These are phyloP conservation scores for Drosophila sordidapex DNA, from an alignment of 2,888 invertebrate genomes.

Conservation along the genomic window DNA sequence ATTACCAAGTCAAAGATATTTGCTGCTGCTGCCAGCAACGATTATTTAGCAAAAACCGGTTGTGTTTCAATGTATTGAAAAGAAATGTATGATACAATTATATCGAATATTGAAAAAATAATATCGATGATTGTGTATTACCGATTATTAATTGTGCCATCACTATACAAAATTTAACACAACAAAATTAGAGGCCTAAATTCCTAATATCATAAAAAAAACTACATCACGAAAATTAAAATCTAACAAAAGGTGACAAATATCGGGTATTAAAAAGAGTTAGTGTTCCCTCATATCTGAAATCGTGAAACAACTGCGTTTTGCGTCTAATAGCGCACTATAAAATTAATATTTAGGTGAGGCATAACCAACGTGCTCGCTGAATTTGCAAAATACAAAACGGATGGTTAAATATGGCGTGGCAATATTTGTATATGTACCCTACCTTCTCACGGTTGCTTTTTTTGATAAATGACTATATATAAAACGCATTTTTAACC, in stretches of 20 bases:
- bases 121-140: neutral
- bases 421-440: constrained; percentile 19
- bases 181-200: constrained; percentile 34
- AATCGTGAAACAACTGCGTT: constrained; percentile 26
- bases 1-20: too few relatives aligned
- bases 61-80: neutral
- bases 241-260: constrained; percentile 46
- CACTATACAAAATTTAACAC: constrained; percentile 23
- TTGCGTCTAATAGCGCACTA: constrained; percentile 21
- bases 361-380: constrained; percentile 60
- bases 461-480: neutral
- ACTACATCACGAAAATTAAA: constrained; percentile 35
- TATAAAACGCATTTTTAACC: neutral
- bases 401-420: constrained; percentile 5
- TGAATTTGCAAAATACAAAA: constrained; percentile 36
- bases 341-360: constrained; percentile 70
- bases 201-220: constrained; percentile 32
- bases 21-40: neutral
- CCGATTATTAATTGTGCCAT: neutral
- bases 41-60: neutral
- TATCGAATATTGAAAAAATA: neutral
- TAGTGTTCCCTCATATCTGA: constrained; percentile 18
- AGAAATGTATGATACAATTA: neutral
- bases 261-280: constrained; percentile 61
- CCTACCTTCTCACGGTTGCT: neutral